These are phyloP conservation scores for Gasteruption jaculator DNA, from an alignment of 2,888 invertebrate species.

Conservation along the genomic window DNA sequence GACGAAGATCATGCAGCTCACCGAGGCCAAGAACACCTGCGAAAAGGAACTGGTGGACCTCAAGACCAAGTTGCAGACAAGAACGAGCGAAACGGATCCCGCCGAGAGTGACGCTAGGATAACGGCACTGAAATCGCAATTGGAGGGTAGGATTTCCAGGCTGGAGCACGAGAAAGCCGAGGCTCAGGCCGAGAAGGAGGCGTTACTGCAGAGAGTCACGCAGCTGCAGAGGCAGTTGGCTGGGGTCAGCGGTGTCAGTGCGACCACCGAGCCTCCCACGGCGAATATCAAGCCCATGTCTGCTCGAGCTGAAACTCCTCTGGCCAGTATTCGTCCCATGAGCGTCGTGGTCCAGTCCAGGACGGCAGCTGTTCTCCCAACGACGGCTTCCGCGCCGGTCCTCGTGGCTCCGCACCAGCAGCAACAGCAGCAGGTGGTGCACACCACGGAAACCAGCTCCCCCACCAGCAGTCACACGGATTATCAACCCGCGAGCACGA, in stretches of 20 bases:
- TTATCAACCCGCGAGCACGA: constrained; percentile 82
- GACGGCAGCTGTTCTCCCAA: constrained; percentile 76
- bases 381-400: constrained; percentile 58
- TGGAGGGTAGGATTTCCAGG: constrained; percentile 65
- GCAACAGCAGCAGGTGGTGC: constrained; percentile 57
- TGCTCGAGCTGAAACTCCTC: constrained; percentile 76
- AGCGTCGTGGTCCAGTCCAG: constrained; percentile 64
- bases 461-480: constrained; percentile 74
- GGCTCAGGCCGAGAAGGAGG: constrained; percentile 63
- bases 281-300: constrained; percentile 96
- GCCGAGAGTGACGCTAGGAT: constrained; percentile 52
- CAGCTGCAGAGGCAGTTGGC: constrained; percentile 67
- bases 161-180: constrained; percentile 71
- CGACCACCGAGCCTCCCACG: constrained; percentile 65
- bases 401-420: constrained; percentile 44
- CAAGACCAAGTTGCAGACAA: constrained; percentile 39
- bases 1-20: constrained; percentile 67
- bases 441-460: constrained; percentile 58
- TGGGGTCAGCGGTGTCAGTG: constrained; percentile 60
- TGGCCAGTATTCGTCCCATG: constrained; percentile 92
- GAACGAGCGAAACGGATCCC: constrained; percentile 35
- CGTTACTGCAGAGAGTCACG: constrained; percentile 65
- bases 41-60: constrained; percentile 43
- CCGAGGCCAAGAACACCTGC: constrained; percentile 64
- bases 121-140: constrained; percentile 64